Percentiles rank a stretch among this genome's conserved stretches.
These are phyloP conservation scores for Drosophila kokeensis DNA, from an alignment of 2,888 invertebrate genomes.

Conservation along the genomic window DNA sequence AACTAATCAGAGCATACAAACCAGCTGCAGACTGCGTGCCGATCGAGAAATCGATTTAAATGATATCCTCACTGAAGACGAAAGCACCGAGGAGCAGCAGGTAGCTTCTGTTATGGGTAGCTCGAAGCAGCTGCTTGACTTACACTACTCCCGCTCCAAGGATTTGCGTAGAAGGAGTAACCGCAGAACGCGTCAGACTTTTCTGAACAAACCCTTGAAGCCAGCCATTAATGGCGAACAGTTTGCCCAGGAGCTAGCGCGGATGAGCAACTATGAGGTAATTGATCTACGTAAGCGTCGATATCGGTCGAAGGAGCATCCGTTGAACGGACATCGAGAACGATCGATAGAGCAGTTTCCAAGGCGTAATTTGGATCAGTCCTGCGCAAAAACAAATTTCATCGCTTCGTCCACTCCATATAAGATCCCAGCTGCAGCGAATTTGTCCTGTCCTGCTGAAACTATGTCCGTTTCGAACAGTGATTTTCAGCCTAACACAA, in stretches of 20 bases:
- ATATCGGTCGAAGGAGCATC: constrained; percentile 58
- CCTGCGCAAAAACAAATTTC: constrained; percentile 1
- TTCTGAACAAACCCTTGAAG: constrained; percentile 70
- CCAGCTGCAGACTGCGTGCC: constrained; percentile 8
- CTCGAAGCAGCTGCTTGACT: constrained; percentile 46
- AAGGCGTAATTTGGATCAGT: constrained; percentile 52
- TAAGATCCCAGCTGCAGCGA: background rate
- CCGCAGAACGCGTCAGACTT: constrained; percentile 5
- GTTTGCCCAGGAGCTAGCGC: constrained; percentile 74
- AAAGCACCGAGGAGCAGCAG: constrained; percentile 48
- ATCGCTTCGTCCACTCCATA: background rate
- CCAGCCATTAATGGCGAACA: constrained; percentile 78
- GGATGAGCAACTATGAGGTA: constrained; percentile 80
- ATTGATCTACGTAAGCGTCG: constrained; percentile 79
- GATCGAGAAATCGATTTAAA: constrained; percentile 3
- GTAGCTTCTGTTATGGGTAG: constrained; percentile 32
- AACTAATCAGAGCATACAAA: constrained; percentile 50
- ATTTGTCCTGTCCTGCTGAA: background rate
- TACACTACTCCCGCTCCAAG: constrained; percentile 52
- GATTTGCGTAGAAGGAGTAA: background rate
- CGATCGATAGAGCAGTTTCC: constrained; percentile 32
- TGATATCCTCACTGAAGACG: constrained; percentile 67
- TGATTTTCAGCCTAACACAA: background rate
- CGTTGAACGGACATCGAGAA: constrained; percentile 48
- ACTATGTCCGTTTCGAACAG: background rate